These are phyloP conservation scores for Salarias fasciatus DNA, from an alignment of 2,797 vertebrate genomes.

Conservation along the genomic window DNA sequence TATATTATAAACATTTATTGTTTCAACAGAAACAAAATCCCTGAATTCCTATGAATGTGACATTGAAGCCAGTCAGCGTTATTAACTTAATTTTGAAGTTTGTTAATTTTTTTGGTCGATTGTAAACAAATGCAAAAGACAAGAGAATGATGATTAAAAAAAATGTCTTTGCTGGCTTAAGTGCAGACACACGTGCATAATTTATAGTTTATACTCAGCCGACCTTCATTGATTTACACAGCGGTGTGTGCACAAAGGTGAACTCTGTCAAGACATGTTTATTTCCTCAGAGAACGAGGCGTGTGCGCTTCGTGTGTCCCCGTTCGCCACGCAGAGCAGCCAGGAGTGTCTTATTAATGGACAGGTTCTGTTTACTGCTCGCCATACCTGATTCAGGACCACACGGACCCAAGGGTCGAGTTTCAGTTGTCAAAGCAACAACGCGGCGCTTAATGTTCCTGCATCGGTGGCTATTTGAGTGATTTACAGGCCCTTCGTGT, in stretches of 20 bases:
- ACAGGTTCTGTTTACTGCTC: constrained; percentile 50
- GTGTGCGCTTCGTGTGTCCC: constrained; percentile 15
- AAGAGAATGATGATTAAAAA: no score
- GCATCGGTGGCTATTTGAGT: constrained; percentile 25
- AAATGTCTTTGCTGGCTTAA: neutral
- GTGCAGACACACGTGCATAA: neutral
- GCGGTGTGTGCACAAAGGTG: constrained; percentile 40
- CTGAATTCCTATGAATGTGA: no score
- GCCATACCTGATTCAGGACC: constrained; percentile 47
- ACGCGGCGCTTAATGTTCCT: constrained; percentile 23
- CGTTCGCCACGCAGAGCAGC: constrained; percentile 30
- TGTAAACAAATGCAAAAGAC: neutral
- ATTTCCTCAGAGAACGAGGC: constrained; percentile 42
- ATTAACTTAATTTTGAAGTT: no score
- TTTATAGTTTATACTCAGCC: constrained; percentile 1
- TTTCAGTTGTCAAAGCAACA: constrained; percentile 70
- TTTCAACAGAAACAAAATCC: no score
- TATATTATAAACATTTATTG: no score
- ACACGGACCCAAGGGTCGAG: constrained; percentile 55
- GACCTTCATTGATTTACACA: constrained; percentile 19
- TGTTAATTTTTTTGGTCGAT: no score
- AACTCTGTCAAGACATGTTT: constrained; percentile 62
- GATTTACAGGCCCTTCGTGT: constrained; percentile 36
- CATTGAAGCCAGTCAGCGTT: no score
- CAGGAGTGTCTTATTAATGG: constrained; percentile 42